Conservation (phyloP, 2,888 invertebrate genomes). For the Apamea crenata region DNA sequence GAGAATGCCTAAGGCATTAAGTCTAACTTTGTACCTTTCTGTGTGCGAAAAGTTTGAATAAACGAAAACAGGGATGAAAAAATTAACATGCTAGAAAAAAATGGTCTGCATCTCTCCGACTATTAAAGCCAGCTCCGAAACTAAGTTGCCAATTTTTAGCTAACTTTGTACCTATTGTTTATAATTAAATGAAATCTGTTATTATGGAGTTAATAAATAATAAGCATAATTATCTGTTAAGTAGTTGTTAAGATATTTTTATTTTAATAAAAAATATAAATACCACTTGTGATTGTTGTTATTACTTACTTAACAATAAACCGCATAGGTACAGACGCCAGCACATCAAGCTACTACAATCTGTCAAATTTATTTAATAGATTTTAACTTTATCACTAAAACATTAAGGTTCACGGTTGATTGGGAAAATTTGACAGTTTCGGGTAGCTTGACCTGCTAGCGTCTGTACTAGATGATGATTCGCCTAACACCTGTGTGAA, state of each 20-base stretch:
- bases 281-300: neutral
- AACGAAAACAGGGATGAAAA: neutral
- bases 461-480: neutral
- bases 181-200: neutral
- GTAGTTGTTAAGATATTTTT: slow-evolving; percentile 39
- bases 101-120: neutral
- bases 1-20: no score
- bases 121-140: neutral
- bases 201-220: neutral
- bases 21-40: no score
- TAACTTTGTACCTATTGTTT: slow-evolving; percentile 11
- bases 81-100: neutral
- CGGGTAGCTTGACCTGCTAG: no score
- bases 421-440: no score
- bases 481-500: neutral
- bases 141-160: slow-evolving; percentile 13
- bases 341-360: no score
- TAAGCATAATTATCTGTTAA: slow-evolving; percentile 11
- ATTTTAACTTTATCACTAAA: no score
- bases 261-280: slow-evolving; percentile 52
- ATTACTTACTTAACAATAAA: neutral
- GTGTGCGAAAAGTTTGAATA: no score
- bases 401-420: no score
- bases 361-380: no score
- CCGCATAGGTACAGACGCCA: neutral